A percentile compares a stretch with the other conserved stretches of the same genome.
These are phyloP conservation scores for Enchytraeus crypticus DNA, from an alignment of 2,888 invertebrate species.

Conservation along the genomic window DNA sequence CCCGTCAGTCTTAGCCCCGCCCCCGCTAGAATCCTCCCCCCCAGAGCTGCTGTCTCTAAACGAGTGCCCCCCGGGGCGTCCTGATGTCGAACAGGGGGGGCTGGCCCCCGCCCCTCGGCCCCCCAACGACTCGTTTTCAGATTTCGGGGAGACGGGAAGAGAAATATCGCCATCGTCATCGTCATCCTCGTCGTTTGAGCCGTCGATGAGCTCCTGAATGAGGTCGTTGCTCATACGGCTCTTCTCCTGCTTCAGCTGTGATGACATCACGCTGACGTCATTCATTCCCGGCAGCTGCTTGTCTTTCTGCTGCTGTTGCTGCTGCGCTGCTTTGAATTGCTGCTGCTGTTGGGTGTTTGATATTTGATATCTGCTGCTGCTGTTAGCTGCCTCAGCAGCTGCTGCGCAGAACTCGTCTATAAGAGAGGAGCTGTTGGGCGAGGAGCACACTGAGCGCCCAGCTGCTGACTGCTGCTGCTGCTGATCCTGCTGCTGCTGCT, in stretches of 20 bases:
- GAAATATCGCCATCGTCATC: too few relatives aligned
- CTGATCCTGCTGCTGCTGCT: constrained; percentile 1
- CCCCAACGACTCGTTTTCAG: background rate
- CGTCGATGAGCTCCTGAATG: background rate
- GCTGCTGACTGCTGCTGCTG: background rate
- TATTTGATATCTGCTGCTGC: background rate
- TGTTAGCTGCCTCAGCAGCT: background rate
- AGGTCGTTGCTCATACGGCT: too few relatives aligned
- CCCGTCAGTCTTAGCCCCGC: too few relatives aligned
- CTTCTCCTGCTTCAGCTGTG: too few relatives aligned
- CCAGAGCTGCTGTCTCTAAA: too few relatives aligned
- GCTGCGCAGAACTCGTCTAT: background rate
- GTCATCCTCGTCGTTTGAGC: background rate
- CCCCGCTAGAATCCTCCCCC: too few relatives aligned
- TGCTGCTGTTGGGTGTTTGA: background rate
- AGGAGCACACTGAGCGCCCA: background rate
- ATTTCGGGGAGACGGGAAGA: constrained; percentile 2
- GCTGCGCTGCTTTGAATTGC: background rate
- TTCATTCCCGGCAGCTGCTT: too few relatives aligned
- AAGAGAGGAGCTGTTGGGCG: background rate
- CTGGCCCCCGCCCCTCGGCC: constrained; percentile 21
- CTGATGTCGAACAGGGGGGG: too few relatives aligned
- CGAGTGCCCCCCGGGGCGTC: too few relatives aligned
- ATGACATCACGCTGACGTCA: too few relatives aligned
- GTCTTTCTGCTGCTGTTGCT: background rate